Evolutionary conservation across 2,888 invertebrate genomes (phyloP).

Genomic region (Limnephilus lunatus): DNA sequence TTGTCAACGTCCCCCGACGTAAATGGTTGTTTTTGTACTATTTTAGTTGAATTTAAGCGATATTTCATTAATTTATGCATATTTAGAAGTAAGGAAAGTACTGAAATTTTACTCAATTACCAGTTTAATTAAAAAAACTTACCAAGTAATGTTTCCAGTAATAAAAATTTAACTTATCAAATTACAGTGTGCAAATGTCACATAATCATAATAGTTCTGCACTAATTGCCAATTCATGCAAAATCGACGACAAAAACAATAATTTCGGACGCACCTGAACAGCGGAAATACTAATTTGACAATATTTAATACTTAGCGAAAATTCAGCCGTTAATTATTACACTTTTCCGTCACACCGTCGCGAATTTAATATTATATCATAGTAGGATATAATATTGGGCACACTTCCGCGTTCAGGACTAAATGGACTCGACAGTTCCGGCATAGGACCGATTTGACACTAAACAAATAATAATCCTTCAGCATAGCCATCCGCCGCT

Average conservation of each 20-base stretch:
- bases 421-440: slow-evolving; percentile 33
- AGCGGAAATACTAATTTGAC: not conserved
- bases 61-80: too few relatives aligned
- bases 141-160: not conserved
- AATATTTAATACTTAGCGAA: not conserved
- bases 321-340: not conserved
- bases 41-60: too few relatives aligned
- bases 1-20: too few relatives aligned
- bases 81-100: too few relatives aligned
- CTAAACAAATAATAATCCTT: slow-evolving; percentile 61
- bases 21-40: too few relatives aligned
- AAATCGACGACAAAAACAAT: not conserved
- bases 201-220: not conserved
- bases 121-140: not conserved
- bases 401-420: not conserved
- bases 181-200: not conserved
- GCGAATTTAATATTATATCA: not conserved
- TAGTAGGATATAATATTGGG: not conserved
- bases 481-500: not conserved
- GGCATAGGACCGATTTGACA: slow-evolving; percentile 48
- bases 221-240: not conserved
- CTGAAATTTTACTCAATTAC: too few relatives aligned
- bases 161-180: not conserved
- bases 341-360: not conserved
- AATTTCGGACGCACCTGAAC: not conserved